A percentile compares a stretch with the other conserved stretches of the same genome.
These are phyloP conservation scores for Notothenia rossii DNA, from an alignment of 2,113 vertebrate species.

Conservation along the genomic window DNA sequence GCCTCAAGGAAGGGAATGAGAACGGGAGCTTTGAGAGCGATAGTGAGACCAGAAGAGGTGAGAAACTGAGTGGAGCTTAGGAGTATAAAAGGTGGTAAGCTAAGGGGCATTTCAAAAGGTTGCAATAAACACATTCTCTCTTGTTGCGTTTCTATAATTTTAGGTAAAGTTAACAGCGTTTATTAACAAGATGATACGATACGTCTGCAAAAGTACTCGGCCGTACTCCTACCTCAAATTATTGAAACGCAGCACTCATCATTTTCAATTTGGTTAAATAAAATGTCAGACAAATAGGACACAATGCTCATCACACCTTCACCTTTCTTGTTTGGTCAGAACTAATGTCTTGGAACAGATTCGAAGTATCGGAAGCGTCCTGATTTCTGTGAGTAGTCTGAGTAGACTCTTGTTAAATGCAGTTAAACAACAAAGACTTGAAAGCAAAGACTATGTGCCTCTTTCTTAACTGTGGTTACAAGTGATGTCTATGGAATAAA, in stretches of 20 bases:
- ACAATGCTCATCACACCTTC: neutral
- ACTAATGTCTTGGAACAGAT: neutral
- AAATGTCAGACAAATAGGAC: neutral
- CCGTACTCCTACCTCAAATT: too few species aligned
- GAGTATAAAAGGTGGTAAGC: neutral
- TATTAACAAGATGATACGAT: too few species aligned
- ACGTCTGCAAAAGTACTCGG: too few species aligned
- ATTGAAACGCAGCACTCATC: too few species aligned
- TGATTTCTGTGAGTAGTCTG: too few species aligned
- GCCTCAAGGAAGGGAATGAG: slow-evolving; percentile 71
- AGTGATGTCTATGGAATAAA: neutral
- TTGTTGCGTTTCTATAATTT: too few species aligned
- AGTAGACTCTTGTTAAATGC: too few species aligned
- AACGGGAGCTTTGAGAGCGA: slow-evolving; percentile 81
- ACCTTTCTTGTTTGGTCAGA: neutral
- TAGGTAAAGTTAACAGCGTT: too few species aligned
- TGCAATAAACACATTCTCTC: neutral
- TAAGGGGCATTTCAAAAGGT: neutral
- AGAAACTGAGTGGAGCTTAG: slow-evolving; percentile 12
- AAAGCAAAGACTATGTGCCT: neutral
- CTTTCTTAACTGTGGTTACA: neutral
- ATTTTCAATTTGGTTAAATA: neutral
- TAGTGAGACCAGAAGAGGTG: slow-evolving; percentile 66
- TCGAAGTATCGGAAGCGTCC: too few species aligned
- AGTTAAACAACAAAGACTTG: too few species aligned